phyloP scores from a whole-genome alignment of 2,888 invertebrate genomes.

The Agriopis marginaria region DNA sequence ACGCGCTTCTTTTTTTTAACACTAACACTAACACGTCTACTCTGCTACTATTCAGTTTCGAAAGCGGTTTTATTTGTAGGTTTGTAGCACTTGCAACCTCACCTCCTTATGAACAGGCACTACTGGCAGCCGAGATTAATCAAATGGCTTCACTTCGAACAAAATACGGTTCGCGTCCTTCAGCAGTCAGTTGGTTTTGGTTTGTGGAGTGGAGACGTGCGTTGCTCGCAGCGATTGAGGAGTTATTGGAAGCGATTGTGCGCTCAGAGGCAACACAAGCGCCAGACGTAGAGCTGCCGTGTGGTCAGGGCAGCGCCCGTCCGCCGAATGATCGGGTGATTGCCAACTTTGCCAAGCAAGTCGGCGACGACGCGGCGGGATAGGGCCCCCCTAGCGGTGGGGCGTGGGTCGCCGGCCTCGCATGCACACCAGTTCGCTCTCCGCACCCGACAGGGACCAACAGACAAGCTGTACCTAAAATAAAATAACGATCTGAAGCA shows the following conservation, averaged over 20 bases:
- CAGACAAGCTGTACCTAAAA: slow-evolving; percentile 52
- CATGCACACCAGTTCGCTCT: slow-evolving; percentile 56
- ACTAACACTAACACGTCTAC: slow-evolving; percentile 20
- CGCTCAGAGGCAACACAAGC: background rate
- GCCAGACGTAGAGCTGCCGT: slow-evolving; percentile 22
- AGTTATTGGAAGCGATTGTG: slow-evolving; percentile 27
- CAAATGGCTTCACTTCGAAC: slow-evolving; percentile 30
- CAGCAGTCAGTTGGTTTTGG: slow-evolving; percentile 10
- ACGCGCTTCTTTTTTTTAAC: slow-evolving; percentile 30
- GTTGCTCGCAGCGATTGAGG: slow-evolving; percentile 20
- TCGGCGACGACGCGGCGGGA: slow-evolving; percentile 32
- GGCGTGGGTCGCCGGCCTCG: slow-evolving; percentile 63
- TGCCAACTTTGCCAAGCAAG: background rate
- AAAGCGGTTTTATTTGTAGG: slow-evolving; percentile 23
- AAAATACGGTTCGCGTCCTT: slow-evolving; percentile 16
- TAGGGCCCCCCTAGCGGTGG: slow-evolving; percentile 60
- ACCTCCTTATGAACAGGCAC: slow-evolving; percentile 18
- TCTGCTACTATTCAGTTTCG: slow-evolving; percentile 11
- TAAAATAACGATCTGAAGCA: slow-evolving; percentile 52
- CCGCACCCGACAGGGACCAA: slow-evolving; percentile 65
- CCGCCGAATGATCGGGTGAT: slow-evolving; percentile 55
- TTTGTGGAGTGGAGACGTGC: slow-evolving; percentile 29
- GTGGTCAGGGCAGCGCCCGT: slow-evolving; percentile 45
- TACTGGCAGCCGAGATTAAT: slow-evolving; percentile 26
- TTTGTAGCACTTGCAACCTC: slow-evolving; percentile 15